These are phyloP conservation scores for Erpobdella octoculata DNA, from an alignment of 2,888 invertebrate genomes.

Conservation along the genomic window DNA sequence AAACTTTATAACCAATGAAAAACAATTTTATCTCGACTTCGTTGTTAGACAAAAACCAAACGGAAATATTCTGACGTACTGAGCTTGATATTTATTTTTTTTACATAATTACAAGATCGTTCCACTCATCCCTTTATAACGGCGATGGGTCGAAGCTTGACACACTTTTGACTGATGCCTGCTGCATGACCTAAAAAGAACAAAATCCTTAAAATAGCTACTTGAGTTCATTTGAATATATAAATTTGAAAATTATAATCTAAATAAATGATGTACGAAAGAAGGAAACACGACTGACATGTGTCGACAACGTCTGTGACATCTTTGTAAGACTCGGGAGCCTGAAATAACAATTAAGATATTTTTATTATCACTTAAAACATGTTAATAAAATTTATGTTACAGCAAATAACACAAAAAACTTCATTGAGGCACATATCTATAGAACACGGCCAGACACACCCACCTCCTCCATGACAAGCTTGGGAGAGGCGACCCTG, in stretches of 20 bases:
- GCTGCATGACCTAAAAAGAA: constrained; percentile 65
- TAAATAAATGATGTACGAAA: background rate
- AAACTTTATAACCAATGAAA: too few relatives aligned
- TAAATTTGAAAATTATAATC: background rate
- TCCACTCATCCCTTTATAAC: constrained; percentile 86
- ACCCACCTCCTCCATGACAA: constrained; percentile 87
- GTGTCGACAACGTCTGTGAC: constrained; percentile 98
- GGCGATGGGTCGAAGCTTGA: constrained; percentile 91
- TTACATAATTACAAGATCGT: background rate
- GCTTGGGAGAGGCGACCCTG: constrained; percentile 92
- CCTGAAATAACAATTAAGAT: constrained; percentile 49
- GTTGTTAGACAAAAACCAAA: too few relatives aligned
- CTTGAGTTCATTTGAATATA: background rate
- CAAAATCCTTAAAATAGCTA: background rate
- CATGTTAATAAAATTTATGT: background rate
- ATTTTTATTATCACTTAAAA: background rate
- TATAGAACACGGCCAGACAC: background rate
- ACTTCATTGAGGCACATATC: too few relatives aligned
- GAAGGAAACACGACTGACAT: constrained; percentile 61
- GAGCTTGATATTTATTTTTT: background rate
- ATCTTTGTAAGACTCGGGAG: constrained; percentile 97
- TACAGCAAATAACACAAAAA: background rate
- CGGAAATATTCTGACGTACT: too few relatives aligned
- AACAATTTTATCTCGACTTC: too few relatives aligned
- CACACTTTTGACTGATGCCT: constrained; percentile 90